Base-by-base conservation (phyloP, 2,888 invertebrate species). In the Drosophila hamatofila region DNA sequence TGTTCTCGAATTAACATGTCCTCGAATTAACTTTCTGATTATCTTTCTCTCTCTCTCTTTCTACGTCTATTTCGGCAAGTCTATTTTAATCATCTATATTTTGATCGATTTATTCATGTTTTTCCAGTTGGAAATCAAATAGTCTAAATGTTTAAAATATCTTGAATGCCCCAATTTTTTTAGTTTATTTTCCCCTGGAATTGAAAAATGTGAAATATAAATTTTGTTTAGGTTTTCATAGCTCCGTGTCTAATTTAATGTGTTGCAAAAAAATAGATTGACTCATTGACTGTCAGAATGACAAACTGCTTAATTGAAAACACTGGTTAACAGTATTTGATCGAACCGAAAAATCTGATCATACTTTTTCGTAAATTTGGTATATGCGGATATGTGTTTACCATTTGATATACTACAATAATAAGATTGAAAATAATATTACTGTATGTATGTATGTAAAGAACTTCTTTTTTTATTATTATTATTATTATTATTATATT, bases 191-290 rank as follows among this genome's bases (percentile, higher is more conserved):
- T 48, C 42, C 11, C 35, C 41, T 6, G 9, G 9, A 41, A 30
- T 7, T 30, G 18, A 14, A 30, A 21, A 37, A 52, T 52, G n/a
- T 37, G 23, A 37, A 23, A 35, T 52, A 21, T 21, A 21, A 21
- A 21, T 37, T 49, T 65, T 68, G 63, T 63, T 68, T 58, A 57
- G 55, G 49, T 46, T 33, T 48, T 18, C 59, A 60, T 21, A 9
- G 33, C 21, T 8, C 2, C 16, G 27, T 18, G 33, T 21, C 52
- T 35, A 16, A 35, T n/a, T 18, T 35, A 35, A 35, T 33, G 51
- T 52, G 51, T 18, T 9, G 21, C 16, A n/a, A 37, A 21, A 21
- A 23, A 9, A 49, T 12, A 7, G n/a, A 48, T 27, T 48, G n/a
- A 30, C 12, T 30, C 14, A 49, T 14, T 30, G 30, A 30, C 11